Evolutionary conservation across 2,797 vertebrate species (phyloP).

Genomic region (Halcyon chelicuti): DNA sequence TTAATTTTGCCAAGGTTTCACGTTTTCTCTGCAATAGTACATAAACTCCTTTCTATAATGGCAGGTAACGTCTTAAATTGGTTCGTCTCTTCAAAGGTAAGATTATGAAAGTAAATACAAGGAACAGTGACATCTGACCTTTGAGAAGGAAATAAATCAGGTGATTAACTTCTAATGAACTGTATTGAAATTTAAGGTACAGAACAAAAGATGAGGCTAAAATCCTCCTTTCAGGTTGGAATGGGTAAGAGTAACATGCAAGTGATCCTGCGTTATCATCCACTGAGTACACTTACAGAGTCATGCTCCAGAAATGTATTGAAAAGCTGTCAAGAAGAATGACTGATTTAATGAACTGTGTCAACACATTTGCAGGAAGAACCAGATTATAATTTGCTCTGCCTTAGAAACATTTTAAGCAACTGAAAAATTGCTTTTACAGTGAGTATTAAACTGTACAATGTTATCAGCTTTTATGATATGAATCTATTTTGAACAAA

Average conservation of each 20-base stretch:
- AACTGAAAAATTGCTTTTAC: constrained; percentile 43
- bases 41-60: background rate
- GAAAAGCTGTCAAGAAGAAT: constrained; percentile 44
- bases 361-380: constrained; percentile 50
- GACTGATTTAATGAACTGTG: constrained; percentile 58
- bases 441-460: background rate
- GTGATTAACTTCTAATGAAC: background rate
- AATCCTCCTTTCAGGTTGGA: background rate
- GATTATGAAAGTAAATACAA: background rate
- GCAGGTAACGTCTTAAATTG: background rate
- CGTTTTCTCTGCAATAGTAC: background rate
- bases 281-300: background rate
- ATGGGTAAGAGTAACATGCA: background rate
- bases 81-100: background rate
- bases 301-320: constrained; percentile 3
- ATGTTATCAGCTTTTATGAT: background rate
- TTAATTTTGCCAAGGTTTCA: background rate
- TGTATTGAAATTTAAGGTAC: background rate
- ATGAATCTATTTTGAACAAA: constrained; percentile 15
- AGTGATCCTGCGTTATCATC: background rate
- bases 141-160: background rate
- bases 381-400: constrained; percentile 43
- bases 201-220: background rate
- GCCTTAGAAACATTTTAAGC: constrained; percentile 14
- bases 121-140: background rate